Evolutionary conservation across 2,113 vertebrate species (phyloP).

Genomic region (Girardinichthys multiradiatus): DNA sequence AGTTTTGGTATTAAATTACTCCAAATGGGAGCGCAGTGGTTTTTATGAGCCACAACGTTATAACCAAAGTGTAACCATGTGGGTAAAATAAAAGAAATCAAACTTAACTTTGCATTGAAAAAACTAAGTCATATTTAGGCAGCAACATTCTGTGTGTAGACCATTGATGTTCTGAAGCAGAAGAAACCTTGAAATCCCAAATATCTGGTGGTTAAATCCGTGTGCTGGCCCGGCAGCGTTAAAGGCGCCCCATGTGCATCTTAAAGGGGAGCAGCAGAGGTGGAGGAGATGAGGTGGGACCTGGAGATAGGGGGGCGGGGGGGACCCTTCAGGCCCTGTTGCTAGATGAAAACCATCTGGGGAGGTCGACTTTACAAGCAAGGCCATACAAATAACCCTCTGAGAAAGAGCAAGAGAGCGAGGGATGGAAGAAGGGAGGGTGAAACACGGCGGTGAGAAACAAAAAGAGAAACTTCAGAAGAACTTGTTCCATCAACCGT

Average conservation of each 20-base stretch:
- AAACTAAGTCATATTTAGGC: conserved; percentile 10
- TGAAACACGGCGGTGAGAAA: conserved; percentile 46
- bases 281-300: conserved; percentile 38
- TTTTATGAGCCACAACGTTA: conserved; percentile 49
- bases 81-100: conserved; percentile 30
- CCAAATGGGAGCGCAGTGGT: conserved; percentile 21
- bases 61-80: conserved; percentile 41
- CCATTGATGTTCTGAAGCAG: neutral
- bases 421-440: conserved; percentile 18
- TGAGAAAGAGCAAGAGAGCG: conserved; percentile 48
- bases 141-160: neutral
- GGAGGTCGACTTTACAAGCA: conserved; percentile 78
- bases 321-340: conserved; percentile 69
- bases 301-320: conserved; percentile 17
- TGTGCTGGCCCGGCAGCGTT: neutral
- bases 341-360: conserved; percentile 85
- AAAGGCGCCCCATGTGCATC: conserved; percentile 1
- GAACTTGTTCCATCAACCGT: no score
- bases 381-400: conserved; percentile 80
- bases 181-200: neutral
- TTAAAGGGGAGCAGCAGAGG: conserved; percentile 7
- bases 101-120: conserved; percentile 26
- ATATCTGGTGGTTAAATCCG: neutral
- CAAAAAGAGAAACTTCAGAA: conserved; percentile 24
- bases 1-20: conserved; percentile 45